Base-by-base conservation (phyloP, 1,140 invertebrate genomes). In the Cryptotermes secundus region DNA sequence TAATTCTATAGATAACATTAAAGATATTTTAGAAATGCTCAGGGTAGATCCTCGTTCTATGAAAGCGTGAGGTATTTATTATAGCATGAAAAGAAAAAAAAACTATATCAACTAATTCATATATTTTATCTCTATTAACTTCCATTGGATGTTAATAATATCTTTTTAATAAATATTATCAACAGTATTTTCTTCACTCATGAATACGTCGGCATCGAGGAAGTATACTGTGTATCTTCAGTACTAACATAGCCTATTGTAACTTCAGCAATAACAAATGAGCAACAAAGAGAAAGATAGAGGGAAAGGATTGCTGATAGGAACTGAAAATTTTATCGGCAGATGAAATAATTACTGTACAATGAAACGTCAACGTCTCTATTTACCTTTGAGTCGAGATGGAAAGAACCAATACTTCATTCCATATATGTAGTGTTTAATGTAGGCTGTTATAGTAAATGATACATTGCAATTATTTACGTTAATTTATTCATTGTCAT, bases 181-280 rank as follows among this genome's bases (percentile, higher is more conserved):
- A 72, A 31, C 59, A 72, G 0, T 31, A 31, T 72, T 31, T 72
- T 72, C 59, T 26, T 31, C 59, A 31, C 59, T 72, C 16, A 31
- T 31, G 59, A 31, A 72, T 1, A 72, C 26, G 26, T n/a, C 26
- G n/a, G 26, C 31, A 31, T 31, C n/a, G 59, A 72, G 31, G 59
- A 72, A 49, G 9, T 31, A n/a, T 72, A 72, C 31, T 24, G 19
- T 59, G 26, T 22, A 72, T 72, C 59, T 72, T 72, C 31, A 72
- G 31, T 72, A 72, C 31, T n/a, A n/a, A 72, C n/a, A 72, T 31
- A 72, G 26, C 59, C 59, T n/a, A 72, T 72, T 31, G 59, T 72
- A 72, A 72, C 59, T n/a, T 72, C n/a, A 72, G 59, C 59, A 72
- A 72, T 72, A 72, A 72, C 31, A n/a, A 72, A 31, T 72, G n/a